phyloP scores from a whole-genome alignment of 1,140 invertebrate genomes.

The Trichonephila inaurata region DNA sequence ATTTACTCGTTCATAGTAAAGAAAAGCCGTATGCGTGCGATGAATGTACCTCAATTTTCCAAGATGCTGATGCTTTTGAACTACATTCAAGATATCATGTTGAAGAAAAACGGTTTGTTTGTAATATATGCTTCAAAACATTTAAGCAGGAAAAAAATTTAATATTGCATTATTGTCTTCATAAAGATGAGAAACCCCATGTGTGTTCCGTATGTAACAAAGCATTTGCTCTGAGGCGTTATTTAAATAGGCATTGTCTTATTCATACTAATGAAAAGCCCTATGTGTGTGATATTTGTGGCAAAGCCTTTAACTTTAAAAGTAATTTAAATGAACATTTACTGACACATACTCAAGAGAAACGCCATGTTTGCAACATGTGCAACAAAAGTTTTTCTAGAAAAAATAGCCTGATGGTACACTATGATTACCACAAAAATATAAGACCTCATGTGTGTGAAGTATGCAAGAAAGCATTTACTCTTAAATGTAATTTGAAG shows the following conservation, averaged over 20 bases:
- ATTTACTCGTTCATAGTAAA: no score
- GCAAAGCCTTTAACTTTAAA: background rate
- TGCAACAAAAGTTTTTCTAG: background rate
- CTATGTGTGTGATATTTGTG: background rate
- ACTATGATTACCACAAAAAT: background rate
- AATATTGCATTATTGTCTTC: background rate
- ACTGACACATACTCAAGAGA: background rate
- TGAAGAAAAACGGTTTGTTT: background rate
- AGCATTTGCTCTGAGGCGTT: background rate
- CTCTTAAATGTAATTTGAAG: background rate
- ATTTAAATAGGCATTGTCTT: background rate
- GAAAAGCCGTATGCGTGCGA: no score
- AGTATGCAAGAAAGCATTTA: background rate
- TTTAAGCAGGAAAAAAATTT: background rate
- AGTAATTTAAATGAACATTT: background rate
- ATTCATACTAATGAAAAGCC: background rate
- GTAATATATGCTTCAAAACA: background rate
- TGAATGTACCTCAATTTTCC: no score
- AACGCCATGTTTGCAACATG: background rate
- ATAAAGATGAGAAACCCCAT: background rate
- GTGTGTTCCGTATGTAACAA: background rate
- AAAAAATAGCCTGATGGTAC: background rate
- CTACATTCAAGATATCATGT: background rate
- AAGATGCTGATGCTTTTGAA: no score
- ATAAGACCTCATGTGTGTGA: background rate